phyloP scores from a whole-genome alignment of 2,797 vertebrate species.

The Sylvia borin region DNA sequence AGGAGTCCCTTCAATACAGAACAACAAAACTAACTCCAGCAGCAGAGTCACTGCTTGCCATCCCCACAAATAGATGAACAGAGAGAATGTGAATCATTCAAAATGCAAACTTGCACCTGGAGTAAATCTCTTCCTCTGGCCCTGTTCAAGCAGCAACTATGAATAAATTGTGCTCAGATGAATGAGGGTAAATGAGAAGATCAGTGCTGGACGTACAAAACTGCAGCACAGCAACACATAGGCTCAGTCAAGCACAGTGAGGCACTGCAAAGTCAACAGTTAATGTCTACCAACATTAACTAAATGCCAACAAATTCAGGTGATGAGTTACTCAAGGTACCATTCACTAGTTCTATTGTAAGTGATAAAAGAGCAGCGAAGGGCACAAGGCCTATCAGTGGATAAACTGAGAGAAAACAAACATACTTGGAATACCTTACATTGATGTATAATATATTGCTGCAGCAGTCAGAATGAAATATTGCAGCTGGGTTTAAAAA shows the following conservation, averaged over 20 bases:
- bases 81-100: background rate
- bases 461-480: background rate
- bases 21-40: background rate
- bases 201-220: background rate
- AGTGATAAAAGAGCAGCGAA: background rate
- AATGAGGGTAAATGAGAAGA: background rate
- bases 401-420: background rate
- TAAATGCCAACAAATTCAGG: background rate
- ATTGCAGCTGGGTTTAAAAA: background rate
- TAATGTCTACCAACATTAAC: background rate
- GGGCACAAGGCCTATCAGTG: background rate
- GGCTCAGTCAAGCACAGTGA: background rate
- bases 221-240: background rate
- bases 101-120: background rate
- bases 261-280: background rate
- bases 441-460: background rate
- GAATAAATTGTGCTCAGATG: background rate
- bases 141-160: background rate
- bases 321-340: background rate
- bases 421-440: background rate
- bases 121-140: background rate
- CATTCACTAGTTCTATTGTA: background rate
- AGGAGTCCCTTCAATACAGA: background rate
- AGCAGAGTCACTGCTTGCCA: background rate
- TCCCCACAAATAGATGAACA: background rate